Evolutionary conservation across 37 sponge, comb jelly and placozoan genomes (phyloP), one percentile per base, ranked within the genome.

Genomic region (Chondrilla cf. caribensis): DNA sequence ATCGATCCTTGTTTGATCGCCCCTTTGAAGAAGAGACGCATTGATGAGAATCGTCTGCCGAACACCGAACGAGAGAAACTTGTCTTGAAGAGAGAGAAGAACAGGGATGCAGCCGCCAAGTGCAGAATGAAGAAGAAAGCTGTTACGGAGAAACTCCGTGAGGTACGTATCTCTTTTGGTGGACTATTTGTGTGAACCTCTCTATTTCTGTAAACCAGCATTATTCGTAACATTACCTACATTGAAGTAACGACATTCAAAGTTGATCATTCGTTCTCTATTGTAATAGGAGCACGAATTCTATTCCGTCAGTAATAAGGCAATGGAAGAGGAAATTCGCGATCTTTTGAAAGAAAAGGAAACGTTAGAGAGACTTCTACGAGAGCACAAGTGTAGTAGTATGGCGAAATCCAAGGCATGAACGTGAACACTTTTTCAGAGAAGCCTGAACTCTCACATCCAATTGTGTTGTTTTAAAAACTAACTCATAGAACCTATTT

Each of bases 91-190:
- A 42, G 99, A 58, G 95, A 94, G 77, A 95, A 94, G 77, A 98
- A 98, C 86, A 96, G 94, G 84, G 87, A 89, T 0, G 99, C 99
- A 43, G 99, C 99, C 24, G 94, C 92, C 51, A 98, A 94, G 80
- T 98, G 99, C 77, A 80, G 99, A 11, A 79, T 91, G 38, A 96
- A 96, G 93, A 83, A 92, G 67, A 82, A 89, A 6, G 86, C 90
- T n/a, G 85, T 89, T 36, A 81, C 65, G 33, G 78, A 65, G 0
- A 86, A 65, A 73, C 22, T 60, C 54, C 59, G 73, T 19, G 41
- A 81, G 44, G 86, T 86, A 51, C 58, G 85, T 73, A 9, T 73
- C 0, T 37, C 64, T 19, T 7, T 47, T 47, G 6, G 51, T 47
- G 11, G 9, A n/a, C n/a, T n/a, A n/a, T n/a, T n/a, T n/a, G 57